Evolutionary conservation across 1,140 invertebrate genomes (phyloP), one percentile per base, ranked within the genome.

Genomic region (Zaprionus ornatus): DNA sequence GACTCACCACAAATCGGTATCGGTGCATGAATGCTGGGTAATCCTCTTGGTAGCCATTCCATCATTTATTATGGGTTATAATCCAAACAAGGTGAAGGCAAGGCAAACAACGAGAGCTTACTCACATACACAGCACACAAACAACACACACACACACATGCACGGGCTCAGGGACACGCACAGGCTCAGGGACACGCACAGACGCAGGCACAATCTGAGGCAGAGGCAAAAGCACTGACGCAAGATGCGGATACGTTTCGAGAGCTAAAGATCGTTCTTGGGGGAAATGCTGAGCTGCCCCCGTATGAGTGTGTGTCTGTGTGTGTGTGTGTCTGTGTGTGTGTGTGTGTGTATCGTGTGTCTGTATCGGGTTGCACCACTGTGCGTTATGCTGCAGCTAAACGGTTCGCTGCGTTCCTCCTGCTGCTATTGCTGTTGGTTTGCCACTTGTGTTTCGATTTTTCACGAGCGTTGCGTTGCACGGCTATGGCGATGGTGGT

Each of bases 31-130:
- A 92, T 91, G 90, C 91, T 92, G 78, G 91, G 91, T 91, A 92
- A 92, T 92, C 91, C 91, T 92, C 91, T 92, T 91, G 91, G 91
- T 92, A 92, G 88, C 91, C 91, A 92, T 92, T 92, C 91, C 91
- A 92, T 92, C 90, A 92, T 92, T 91, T 92, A 92, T 91, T 91
- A 88, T 91, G 79, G 78, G 61, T 81, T 90, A 80, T 90, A 91
- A 91, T 92, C 77, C 86, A 80, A 77, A 79, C 74, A 73, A 78
- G 79, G 86, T 80, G 78, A 72, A 74, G 77, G 79, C 61, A 75
- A 59, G 42, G 64, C 65, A 69, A 69, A 74, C 68, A 29, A 27
- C 25, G 56, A 25, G 45, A 29, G 35, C 54, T 68, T 48, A 63
- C 79, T 71, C 62, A 66, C 80, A 60, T 69, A 48, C n/a, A 62